phyloP scores from a whole-genome alignment of 2,888 invertebrate species.

The Leptinotarsa tumamoca region DNA sequence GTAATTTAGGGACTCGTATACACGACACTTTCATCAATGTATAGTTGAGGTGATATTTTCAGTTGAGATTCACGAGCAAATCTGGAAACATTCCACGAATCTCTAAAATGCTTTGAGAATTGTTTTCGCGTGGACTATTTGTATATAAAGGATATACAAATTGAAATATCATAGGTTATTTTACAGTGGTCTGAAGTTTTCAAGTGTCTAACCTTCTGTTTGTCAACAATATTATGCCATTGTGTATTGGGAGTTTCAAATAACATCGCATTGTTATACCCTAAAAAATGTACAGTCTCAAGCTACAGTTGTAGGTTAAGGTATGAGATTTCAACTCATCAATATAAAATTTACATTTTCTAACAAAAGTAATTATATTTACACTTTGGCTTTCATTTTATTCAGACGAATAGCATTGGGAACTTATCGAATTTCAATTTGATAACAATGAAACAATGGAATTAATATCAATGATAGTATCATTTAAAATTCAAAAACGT shows the following conservation, averaged over 20 bases:
- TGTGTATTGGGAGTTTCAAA: constrained; percentile 21
- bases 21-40: no score
- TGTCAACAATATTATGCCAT: constrained; percentile 19
- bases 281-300: constrained; percentile 46
- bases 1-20: no score
- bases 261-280: constrained; percentile 16
- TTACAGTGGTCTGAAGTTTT: constrained; percentile 46
- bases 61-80: no score
- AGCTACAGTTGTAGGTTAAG: constrained; percentile 48
- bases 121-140: constrained; percentile 27
- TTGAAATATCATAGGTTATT: constrained; percentile 38
- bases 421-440: not conserved
- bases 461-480: no score
- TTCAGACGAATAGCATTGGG: not conserved
- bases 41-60: no score
- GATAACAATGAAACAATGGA: no score
- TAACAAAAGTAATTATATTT: constrained; percentile 57
- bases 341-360: constrained; percentile 53
- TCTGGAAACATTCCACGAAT: not conserved
- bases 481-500: no score
- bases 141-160: constrained; percentile 51
- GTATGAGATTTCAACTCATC: constrained; percentile 50
- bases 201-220: constrained; percentile 51
- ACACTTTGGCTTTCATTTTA: constrained; percentile 57
- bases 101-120: not conserved